These are phyloP conservation scores for Hydrophis major DNA, from an alignment of 2,797 vertebrate genomes.

Conservation along the genomic window DNA sequence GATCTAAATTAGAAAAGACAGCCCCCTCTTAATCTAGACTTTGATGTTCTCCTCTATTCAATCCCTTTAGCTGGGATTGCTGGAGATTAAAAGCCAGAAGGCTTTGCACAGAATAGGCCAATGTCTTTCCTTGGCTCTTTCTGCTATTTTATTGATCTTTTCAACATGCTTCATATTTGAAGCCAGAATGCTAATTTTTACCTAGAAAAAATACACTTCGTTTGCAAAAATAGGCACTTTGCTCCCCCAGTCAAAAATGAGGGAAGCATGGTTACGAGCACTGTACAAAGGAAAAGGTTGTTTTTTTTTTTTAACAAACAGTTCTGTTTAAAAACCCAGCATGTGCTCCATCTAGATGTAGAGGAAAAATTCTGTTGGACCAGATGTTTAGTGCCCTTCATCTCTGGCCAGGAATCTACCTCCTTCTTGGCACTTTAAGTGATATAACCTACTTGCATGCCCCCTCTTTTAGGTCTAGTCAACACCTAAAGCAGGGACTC, in stretches of 20 bases:
- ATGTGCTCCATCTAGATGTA: background rate
- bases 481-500: background rate
- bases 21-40: slow-evolving; percentile 30
- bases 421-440: background rate
- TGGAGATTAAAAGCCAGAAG: background rate
- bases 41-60: slow-evolving; percentile 12
- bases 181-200: background rate
- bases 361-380: background rate
- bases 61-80: slow-evolving; percentile 23
- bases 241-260: background rate
- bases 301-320: background rate
- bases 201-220: background rate
- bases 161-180: background rate
- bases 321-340: background rate
- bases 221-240: background rate
- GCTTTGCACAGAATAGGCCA: slow-evolving; percentile 2
- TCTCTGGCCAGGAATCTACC: background rate
- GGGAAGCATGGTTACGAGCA: background rate
- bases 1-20: slow-evolving; percentile 28
- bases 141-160: slow-evolving; percentile 7
- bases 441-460: background rate
- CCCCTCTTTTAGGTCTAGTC: background rate
- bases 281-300: background rate
- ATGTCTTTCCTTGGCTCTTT: background rate
- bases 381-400: background rate